phyloP scores from a whole-genome alignment of 2,888 invertebrate species.

The Brenthis daphne region DNA sequence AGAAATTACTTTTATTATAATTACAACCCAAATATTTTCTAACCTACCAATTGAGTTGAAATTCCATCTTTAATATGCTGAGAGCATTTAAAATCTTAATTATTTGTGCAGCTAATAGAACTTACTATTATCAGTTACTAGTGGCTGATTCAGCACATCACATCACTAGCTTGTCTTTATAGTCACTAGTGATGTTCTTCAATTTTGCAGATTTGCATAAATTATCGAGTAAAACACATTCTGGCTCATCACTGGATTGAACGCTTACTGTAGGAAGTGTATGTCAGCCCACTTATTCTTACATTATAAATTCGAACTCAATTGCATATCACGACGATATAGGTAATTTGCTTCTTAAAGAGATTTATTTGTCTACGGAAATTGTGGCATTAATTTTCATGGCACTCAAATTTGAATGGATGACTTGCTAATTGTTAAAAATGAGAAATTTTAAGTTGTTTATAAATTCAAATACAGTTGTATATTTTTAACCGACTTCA shows the following conservation, averaged over 20 bases:
- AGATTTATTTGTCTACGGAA: slow-evolving; percentile 5
- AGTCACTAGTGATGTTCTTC: not conserved
- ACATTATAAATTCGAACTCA: slow-evolving; percentile 26
- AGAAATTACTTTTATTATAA: too few relatives aligned
- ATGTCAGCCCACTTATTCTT: slow-evolving; percentile 36
- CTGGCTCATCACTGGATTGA: slow-evolving; percentile 8
- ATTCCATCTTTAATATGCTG: too few relatives aligned
- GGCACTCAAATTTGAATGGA: slow-evolving; percentile 15
- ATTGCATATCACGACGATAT: slow-evolving; percentile 14
- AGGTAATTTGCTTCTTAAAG: slow-evolving; percentile 10
- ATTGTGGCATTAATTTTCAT: not conserved
- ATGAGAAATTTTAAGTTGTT: slow-evolving; percentile 12
- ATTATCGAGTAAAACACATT: not conserved
- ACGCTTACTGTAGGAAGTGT: slow-evolving; percentile 29
- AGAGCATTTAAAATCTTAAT: too few relatives aligned
- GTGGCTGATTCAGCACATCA: too few relatives aligned
- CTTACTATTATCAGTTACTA: too few relatives aligned
- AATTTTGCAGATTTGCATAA: not conserved
- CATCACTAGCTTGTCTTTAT: not conserved
- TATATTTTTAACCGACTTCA: too few relatives aligned
- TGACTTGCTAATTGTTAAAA: slow-evolving; percentile 21
- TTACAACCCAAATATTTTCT: too few relatives aligned
- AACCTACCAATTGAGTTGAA: too few relatives aligned
- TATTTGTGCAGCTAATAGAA: too few relatives aligned
- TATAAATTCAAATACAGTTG: not conserved